These are phyloP conservation scores for Chaenogobius annularis DNA, from an alignment of 2,113 vertebrate species.

Conservation along the genomic window DNA sequence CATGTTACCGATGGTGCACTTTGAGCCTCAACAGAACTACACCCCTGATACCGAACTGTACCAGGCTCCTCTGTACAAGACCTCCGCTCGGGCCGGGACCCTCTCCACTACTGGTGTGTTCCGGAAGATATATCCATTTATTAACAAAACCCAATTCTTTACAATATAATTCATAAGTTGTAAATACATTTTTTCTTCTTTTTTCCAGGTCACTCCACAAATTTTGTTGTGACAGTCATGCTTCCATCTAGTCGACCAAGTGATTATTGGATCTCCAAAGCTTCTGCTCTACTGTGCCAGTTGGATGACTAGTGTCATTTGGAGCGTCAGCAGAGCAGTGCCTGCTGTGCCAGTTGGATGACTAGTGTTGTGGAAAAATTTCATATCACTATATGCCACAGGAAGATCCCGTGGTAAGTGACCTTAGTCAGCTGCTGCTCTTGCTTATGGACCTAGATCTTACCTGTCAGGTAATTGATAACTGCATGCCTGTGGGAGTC, in stretches of 20 bases:
- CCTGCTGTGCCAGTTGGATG: constrained; percentile 78
- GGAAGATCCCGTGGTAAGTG: no score
- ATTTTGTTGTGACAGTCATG: constrained; percentile 82
- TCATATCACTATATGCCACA: no score
- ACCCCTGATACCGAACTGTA: constrained; percentile 63
- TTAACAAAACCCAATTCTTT: not conserved
- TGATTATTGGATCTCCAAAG: constrained; percentile 84
- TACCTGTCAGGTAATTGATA: no score
- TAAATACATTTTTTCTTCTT: constrained; percentile 9
- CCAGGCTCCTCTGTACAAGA: constrained; percentile 82
- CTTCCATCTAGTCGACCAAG: constrained; percentile 74
- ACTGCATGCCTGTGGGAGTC: no score
- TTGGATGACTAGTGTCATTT: constrained; percentile 77
- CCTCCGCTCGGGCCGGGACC: constrained; percentile 78
- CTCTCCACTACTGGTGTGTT: constrained; percentile 80
- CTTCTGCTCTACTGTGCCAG: constrained; percentile 78
- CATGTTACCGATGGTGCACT: constrained; percentile 79
- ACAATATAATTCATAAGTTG: no score
- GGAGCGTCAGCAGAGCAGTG: no score
- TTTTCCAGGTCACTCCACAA: constrained; percentile 76
- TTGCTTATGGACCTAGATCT: no score
- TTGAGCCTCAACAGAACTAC: constrained; percentile 80
- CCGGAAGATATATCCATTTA: not conserved
- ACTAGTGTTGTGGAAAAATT: no score
- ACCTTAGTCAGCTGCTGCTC: no score